Evolutionary conservation across 2,888 invertebrate genomes (phyloP), one percentile per base, ranked within the genome.

Genomic region (Callosobruchus maculatus): DNA sequence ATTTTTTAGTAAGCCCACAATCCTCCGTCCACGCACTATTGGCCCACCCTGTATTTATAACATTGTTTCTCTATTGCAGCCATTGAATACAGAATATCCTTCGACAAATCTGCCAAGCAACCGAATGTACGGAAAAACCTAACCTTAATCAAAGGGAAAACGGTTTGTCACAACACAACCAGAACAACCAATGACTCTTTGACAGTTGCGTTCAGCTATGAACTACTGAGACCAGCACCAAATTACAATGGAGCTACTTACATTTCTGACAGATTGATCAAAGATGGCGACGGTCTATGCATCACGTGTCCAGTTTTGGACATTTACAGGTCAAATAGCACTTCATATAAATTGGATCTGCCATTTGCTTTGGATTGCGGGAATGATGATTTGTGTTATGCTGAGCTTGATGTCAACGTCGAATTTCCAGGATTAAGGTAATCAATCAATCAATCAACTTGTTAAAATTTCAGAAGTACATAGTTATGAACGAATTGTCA

Each of bases 281-380:
- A 71, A 22, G 69, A 67, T 13, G 49, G 71, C 13, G 75, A 77
- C 67, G 67, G 0, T 0, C 75, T 78, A 21, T 74, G 75, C n/a
- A 22, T 72, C 1, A 71, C 67, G 67, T 74, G 74, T 71, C 79
- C 79, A 2, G 74, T 79, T 13, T 75, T 79, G 49, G 79, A 80
- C 70, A 72, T 72, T 72, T 73, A 67, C 21, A 73, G 75, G 71
- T 81, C 80, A 1, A 76, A 67, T 49, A 30, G 66, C 22, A 72
- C 75, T 4, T 67, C 22, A 67, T 71, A 67, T 18, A 75, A 71
- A 68, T 76, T 82, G 18, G 75, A 79, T 68, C 79, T 85, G 30
- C 83, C 84, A 0, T 83, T 83, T 69, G 86, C 89, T 0, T 86
- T 88, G 69, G 90, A 89, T 73, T 91, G 91, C 79, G 90, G 90